phyloP scores from a whole-genome alignment of 2,797 vertebrate species.

The Sebastes oblongus region DNA sequence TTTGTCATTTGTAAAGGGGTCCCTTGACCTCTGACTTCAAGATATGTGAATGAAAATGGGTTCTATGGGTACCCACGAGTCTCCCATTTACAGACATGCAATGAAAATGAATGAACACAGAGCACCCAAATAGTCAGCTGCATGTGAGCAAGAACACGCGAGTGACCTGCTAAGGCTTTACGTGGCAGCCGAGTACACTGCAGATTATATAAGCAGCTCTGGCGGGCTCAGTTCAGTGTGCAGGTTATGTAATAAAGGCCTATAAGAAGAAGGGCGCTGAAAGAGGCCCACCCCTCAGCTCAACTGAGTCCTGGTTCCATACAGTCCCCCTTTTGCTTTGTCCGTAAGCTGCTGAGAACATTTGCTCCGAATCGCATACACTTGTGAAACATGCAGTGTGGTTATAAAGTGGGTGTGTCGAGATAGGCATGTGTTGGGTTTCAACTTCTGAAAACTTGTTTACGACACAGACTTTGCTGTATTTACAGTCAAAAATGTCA shows the following conservation, averaged over 20 bases:
- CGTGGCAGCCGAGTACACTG: slow-evolving; percentile 47
- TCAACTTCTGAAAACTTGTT: not conserved
- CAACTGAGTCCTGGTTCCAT: not conserved
- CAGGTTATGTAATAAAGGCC: slow-evolving; percentile 68
- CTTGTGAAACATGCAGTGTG: not conserved
- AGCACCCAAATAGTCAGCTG: slow-evolving; percentile 12
- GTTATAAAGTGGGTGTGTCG: not conserved
- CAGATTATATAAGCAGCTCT: slow-evolving; percentile 76
- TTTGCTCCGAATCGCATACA: not conserved
- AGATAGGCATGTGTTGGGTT: not conserved
- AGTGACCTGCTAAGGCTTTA: slow-evolving; percentile 44
- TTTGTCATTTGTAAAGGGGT: too few relatives aligned
- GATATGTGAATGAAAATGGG: too few relatives aligned
- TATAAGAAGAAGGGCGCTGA: slow-evolving; percentile 37
- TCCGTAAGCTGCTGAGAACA: not conserved
- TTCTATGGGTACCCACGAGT: too few relatives aligned
- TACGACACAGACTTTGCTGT: not conserved
- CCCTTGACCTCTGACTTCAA: too few relatives aligned
- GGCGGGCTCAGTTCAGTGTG: slow-evolving; percentile 24
- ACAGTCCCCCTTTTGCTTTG: not conserved
- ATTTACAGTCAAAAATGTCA: not conserved
- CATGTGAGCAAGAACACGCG: slow-evolving; percentile 14
- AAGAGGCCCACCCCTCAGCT: slow-evolving; percentile 26
- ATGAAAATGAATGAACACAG: not conserved
- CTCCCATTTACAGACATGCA: too few relatives aligned